Evolutionary conservation across 1,140 invertebrate species (phyloP).

Genomic region (Conus ventricosus): DNA sequence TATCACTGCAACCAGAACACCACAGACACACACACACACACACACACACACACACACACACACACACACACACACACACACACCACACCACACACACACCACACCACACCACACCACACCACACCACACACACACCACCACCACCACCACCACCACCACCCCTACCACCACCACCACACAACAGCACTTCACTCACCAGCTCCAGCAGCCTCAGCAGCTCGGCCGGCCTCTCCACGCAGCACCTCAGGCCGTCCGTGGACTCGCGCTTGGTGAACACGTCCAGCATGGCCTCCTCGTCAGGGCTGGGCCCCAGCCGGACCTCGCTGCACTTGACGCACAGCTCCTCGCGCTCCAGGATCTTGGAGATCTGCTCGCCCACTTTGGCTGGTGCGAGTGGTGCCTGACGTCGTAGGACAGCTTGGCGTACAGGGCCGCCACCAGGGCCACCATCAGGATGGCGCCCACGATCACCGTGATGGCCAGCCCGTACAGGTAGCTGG

Average conservation of each 20-base stretch:
- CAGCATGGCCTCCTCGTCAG: constrained; percentile 57
- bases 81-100: not conserved
- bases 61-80: constrained; percentile 22
- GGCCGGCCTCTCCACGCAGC: constrained; percentile 61
- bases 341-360: constrained; percentile 58
- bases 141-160: too few species aligned
- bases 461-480: constrained; percentile 53
- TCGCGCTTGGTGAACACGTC: constrained; percentile 53
- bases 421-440: constrained; percentile 56
- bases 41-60: constrained; percentile 22
- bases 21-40: not conserved
- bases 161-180: not conserved
- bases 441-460: constrained; percentile 56
- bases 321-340: constrained; percentile 61
- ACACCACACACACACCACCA: constrained; percentile 1
- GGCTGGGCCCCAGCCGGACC: constrained; percentile 60
- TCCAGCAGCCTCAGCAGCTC: constrained; percentile 59
- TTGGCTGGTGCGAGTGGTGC: constrained; percentile 63
- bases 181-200: constrained; percentile 53
- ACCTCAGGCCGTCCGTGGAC: constrained; percentile 47
- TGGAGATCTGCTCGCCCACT: constrained; percentile 57
- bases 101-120: too few species aligned
- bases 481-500: constrained; percentile 55
- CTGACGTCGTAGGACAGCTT: constrained; percentile 59
- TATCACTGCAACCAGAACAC: not conserved